Percentiles rank a stretch among this genome's conserved stretches.
phyloP scores from a whole-genome alignment of 2,797 vertebrate genomes.

The Florisuga fusca region DNA sequence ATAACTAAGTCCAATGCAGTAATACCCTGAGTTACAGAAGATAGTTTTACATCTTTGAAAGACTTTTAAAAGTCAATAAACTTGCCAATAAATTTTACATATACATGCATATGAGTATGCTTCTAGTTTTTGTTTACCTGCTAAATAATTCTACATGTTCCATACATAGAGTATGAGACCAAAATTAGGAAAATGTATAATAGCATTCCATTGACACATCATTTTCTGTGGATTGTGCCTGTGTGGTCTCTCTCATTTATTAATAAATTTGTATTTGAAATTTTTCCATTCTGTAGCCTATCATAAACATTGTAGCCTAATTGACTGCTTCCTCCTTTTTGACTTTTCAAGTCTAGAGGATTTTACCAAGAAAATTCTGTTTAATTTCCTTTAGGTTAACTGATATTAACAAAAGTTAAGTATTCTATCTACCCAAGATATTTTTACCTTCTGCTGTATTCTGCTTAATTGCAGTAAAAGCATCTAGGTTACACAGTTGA shows the following conservation, averaged over 20 bases:
- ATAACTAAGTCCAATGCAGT: background rate
- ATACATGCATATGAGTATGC: background rate
- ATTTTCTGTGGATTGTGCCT: background rate
- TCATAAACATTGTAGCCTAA: background rate
- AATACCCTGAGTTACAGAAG: background rate
- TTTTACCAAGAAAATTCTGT: background rate
- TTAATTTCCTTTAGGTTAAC: background rate
- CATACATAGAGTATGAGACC: background rate
- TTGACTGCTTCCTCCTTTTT: background rate
- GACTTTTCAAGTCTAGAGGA: background rate
- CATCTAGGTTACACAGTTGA: background rate
- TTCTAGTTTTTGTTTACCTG: background rate
- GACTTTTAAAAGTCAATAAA: background rate
- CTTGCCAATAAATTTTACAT: background rate
- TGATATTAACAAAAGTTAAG: background rate
- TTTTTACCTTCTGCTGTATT: background rate
- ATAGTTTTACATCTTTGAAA: background rate
- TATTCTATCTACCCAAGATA: background rate
- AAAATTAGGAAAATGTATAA: background rate
- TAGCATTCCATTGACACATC: accelerated
- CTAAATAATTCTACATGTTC: background rate
- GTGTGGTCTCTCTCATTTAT: background rate
- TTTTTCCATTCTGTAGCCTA: background rate
- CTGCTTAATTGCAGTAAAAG: background rate
- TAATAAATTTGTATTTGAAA: background rate